Base-by-base conservation (phyloP, 23 tunicate genomes). In the Pegea sp. region DNA sequence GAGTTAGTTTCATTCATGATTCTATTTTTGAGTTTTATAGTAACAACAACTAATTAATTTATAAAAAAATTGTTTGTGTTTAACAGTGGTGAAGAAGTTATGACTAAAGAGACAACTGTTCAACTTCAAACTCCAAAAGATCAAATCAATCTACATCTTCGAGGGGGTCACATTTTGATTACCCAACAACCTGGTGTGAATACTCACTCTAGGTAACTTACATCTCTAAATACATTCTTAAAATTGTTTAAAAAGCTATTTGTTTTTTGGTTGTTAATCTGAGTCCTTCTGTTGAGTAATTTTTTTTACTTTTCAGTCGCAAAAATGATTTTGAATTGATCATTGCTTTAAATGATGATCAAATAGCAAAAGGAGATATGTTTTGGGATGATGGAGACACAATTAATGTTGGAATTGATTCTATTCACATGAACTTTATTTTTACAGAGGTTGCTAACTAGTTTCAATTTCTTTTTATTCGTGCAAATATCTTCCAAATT, bases 381-480 rank as follows among this genome's bases (percentile, higher is more conserved):
- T 86, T 30, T 31, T 86, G 96, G 96, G 96, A 86, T 58, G 96
- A 86, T 60, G 96, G 96, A n/a, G 86, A 65, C 30, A 56, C 75
- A n/a, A 61, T 69, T 11, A 66, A 61, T 30, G 33, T 42, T 28
- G 34, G 56, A 18, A 48, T 11, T 3, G 23, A 23, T 18, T 58
- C 49, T 28, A 29, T 30, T 7, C 62, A 60, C 28, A 42, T 61
- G 4, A 33, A 66, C 19, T 21, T 62, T 1, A 73, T 49, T 21
- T 81, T 66, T 42, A 5, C 59, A 31, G 34, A 49, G 48, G 31
- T 66, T 60, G 68, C 78, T 78, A 32, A 59, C 56, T 7, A 16
- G 4, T 3, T 33, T 31, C 52, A 19, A 3, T 5, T 54, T 38
- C 46, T 38, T 38, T 38, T 8, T 8, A 38, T 16, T 16, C 13